Evolutionary conservation across 2,797 vertebrate species (phyloP), one percentile per base, ranked within the genome.

Genomic region (Meriones psammophilus): DNA sequence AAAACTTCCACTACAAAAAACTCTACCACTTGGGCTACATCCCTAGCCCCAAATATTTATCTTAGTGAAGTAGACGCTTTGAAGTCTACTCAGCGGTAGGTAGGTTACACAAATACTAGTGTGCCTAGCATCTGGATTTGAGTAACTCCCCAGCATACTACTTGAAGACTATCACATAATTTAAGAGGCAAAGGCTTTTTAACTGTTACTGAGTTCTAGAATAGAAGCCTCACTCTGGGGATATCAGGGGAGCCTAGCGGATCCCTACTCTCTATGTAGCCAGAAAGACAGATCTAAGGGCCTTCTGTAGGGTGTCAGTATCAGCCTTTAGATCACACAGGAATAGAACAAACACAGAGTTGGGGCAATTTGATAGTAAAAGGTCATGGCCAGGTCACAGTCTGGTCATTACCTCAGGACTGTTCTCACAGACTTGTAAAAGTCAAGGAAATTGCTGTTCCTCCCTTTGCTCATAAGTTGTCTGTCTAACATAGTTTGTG

Each of bases 21-120:
- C 46, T 54, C 46, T 54, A 5, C 50, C 28, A 33, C 30, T 10
- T 54, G 7, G 58, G 20, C 54, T 22, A 20, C 30, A 24, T 22
- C 50, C 17, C 15, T 22, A n/a, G 54, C 18, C 78, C 54, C 28
- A 71, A 58, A 89, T 62, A 94, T 94, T 96, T 95, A 81, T 92
- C n/a, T 87, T 71, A 77, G 58, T 95, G 50, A 81, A 89, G 50
- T 13, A 7, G 26, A 94, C 42, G 58, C 15, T 76, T 93, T 28
- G 78, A 88, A 42, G 5, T 56, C 73, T 42, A 39, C 46, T 68
- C 28, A 42, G 60, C 4, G 4, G 24, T 42, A 30, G 60, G 33
- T 13, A 14, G 1, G 10, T 15, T 24, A 33, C 58, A 77, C 62
- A 42, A 22, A 36, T 58, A 17, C 4, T 33, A 54, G 14, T 30